These are phyloP conservation scores for Tachycineta bicolor DNA, from an alignment of 2,113 vertebrate genomes.

Conservation along the genomic window DNA sequence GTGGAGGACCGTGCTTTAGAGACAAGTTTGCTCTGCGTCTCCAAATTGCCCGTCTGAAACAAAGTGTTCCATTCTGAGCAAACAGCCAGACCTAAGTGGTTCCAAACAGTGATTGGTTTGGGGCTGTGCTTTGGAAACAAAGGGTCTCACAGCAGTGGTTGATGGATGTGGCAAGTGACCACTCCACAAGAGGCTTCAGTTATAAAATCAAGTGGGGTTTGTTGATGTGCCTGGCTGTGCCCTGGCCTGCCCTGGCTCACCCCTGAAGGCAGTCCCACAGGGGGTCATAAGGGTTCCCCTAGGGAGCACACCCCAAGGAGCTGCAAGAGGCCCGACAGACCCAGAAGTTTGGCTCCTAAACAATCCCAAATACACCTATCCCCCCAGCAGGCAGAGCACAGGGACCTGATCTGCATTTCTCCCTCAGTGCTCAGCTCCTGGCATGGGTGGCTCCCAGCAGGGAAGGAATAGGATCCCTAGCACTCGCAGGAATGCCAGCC, in stretches of 20 bases:
- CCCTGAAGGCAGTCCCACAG: not conserved
- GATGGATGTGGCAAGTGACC: not conserved
- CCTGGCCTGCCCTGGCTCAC: not conserved
- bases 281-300: not conserved
- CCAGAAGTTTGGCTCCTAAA: not conserved
- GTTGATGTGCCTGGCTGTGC: not conserved
- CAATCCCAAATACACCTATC: fast-evolving
- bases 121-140: not conserved
- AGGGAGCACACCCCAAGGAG: not conserved
- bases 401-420: not conserved
- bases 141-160: not conserved
- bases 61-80: not conserved
- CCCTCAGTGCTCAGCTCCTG: not conserved
- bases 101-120: not conserved
- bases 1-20: not conserved
- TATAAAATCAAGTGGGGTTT: not conserved
- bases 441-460: not conserved
- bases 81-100: not conserved
- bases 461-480: not conserved
- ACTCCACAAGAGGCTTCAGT: not conserved
- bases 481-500: not conserved
- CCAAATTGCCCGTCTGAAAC: not conserved
- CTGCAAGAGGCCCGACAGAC: fast-evolving
- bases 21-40: not conserved
- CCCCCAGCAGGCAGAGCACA: not conserved